Percentiles rank a stretch among this genome's conserved stretches.
These are phyloP conservation scores for Pomacea maculata DNA, from an alignment of 1,140 invertebrate genomes.

Conservation along the genomic window DNA sequence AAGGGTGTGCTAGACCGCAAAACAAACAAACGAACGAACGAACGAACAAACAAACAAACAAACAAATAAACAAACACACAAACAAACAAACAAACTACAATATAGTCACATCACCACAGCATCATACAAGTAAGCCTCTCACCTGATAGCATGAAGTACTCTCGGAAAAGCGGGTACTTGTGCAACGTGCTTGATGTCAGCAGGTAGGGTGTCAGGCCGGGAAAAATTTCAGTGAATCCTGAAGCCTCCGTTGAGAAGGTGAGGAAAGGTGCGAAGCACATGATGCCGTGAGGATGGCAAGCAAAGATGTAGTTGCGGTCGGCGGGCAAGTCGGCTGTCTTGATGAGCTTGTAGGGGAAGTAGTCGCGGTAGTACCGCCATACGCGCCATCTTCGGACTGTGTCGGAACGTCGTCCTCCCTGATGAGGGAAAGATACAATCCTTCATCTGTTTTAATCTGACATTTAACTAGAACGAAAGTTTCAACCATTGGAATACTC, in stretches of 20 bases:
- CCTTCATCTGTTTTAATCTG: too few species aligned
- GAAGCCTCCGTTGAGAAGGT: constrained; percentile 82
- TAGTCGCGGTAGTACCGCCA: constrained; percentile 82
- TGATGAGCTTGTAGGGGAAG: constrained; percentile 85
- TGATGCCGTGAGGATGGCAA: constrained; percentile 88
- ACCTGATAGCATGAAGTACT: constrained; percentile 69
- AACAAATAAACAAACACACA: too few species aligned
- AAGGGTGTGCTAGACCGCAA: too few species aligned
- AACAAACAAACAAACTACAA: too few species aligned
- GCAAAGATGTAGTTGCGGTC: constrained; percentile 86
- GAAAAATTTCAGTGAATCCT: constrained; percentile 79
- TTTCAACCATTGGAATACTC: too few species aligned
- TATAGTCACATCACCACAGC: too few species aligned
- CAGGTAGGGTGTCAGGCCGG: constrained; percentile 77
- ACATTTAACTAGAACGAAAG: too few species aligned
- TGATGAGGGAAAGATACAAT: constrained; percentile 55
- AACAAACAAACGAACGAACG: too few species aligned
- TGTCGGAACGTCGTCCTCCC: constrained; percentile 74
- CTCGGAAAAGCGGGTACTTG: constrained; percentile 83
- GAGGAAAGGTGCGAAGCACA: constrained; percentile 78
- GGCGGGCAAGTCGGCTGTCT: constrained; percentile 82
- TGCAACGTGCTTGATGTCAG: constrained; percentile 85
- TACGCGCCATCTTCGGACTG: constrained; percentile 74
- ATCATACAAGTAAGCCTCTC: constrained; percentile 6
- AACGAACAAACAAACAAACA: too few species aligned